Percentiles rank a stretch among this genome's conserved stretches.
Conservation (phyloP, 2,113 vertebrate genomes). For the Neolamprologus variostigma region DNA sequence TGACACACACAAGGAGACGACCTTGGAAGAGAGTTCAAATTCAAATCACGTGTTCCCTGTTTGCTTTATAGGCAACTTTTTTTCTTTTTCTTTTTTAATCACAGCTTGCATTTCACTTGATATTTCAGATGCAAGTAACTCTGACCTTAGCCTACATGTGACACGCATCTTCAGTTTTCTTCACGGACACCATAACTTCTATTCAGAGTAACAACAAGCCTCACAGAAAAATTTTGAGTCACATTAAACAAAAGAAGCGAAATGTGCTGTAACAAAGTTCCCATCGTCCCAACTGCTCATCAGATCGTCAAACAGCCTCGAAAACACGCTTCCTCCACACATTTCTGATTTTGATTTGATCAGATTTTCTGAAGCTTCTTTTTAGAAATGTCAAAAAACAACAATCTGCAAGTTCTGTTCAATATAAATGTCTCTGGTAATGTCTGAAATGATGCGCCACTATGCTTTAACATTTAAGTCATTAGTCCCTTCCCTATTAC, state of each 20-base stretch:
- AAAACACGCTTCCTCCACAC: background rate
- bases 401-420: background rate
- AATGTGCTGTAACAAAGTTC: background rate
- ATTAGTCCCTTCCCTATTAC: background rate
- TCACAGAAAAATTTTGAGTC: background rate
- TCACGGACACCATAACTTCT: background rate
- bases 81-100: rapidly evolving
- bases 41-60: background rate
- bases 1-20: background rate
- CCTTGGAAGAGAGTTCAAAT: background rate
- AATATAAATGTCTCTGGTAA: background rate
- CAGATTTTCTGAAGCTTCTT: background rate
- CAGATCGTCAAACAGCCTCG: background rate
- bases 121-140: background rate
- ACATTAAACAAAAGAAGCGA: background rate
- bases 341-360: background rate
- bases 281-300: background rate
- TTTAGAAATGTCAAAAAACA: background rate
- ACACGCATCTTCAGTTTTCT: background rate
- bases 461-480: background rate
- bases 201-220: background rate
- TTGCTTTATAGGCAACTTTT: background rate
- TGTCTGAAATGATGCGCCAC: background rate
- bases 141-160: background rate
- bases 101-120: background rate